Evolutionary conservation across 2,888 invertebrate genomes (phyloP), one percentile per base, ranked within the genome.

Genomic region (Octonoba sinensis): DNA sequence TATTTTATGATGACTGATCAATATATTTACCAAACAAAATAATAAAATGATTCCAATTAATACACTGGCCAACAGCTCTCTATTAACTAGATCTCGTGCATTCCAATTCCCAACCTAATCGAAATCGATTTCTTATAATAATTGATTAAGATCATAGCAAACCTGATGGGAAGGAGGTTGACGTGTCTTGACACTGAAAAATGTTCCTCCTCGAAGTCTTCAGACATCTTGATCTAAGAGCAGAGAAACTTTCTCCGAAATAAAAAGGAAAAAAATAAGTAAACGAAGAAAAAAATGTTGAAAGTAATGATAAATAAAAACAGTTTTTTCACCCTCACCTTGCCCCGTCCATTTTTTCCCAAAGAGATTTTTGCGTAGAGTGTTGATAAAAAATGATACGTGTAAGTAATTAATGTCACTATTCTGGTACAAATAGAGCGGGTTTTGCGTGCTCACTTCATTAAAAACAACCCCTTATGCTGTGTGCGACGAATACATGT

Each of bases 321-420:
- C 24, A 65, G 27, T 62, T 72, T 73, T 65, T 64, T 73, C 49
- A 54, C 65, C 69, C 60, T 71, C 46, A 47, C 78, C 67, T 36
- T 73, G 57, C 46, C 62, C 64, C 69, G 56, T 81, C 60, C 77
- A 36, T 36, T 69, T 69, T 69, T 49, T 56, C 47, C 79, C 56
- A 20, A 81, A 69, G 66, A 72, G 44, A 66, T 59, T 79, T 70
- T 79, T 67, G 36, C 51, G 54, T 62, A 79, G 56, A 54, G 67
- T 56, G 73, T 59, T n/a, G 54, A 64, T 62, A 81, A 81, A 81
- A 81, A 81, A 81, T 81, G 67, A 65, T 79, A 47, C 67, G 51
- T 44, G 79, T 69, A 81, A 56, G 73, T 81, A 81, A 81, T 81
- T 81, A 81, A 81, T 81, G 79, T 79, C 72, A 79, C 67, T 67